Evolutionary conservation across 2,113 vertebrate genomes (phyloP), one percentile per base, ranked within the genome.

Genomic region (Tretioscincus oriximinensis): DNA sequence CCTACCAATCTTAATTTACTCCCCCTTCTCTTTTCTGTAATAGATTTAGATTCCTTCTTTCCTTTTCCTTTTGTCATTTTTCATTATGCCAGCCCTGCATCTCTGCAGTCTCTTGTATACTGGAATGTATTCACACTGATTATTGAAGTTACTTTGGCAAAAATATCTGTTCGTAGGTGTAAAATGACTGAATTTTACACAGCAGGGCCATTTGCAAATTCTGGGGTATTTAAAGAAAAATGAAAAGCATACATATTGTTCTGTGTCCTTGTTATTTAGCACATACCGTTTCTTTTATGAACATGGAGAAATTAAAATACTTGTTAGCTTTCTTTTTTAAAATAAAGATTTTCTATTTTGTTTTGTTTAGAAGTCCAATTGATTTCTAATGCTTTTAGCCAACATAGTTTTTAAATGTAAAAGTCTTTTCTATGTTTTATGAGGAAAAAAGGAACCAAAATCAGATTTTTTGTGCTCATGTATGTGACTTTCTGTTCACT

Each of bases 121-220:
- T 83, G 24, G 76, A 80, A 87, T 87, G 69, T 86, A 73, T 20
- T 80, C 83, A 80, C 83, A 81, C 82, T 83, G 87, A 91, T 88
- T 75, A 73, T 84, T 87, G 80, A 90, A 73, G 80, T 89, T 90
- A 90, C 35, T 85, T 78, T 81, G 75, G 82, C 75, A 73, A 78
- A 28, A 21, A 14, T 61, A 28, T 47, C 63, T 35, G 77, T 80
- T 85, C 78, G 70, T 26, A 78, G 65, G 73, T 65, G 81, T 80
- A 76, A 88, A 83, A 89, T 85, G 89, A 91, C 66, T 85, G 73
- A 47, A 84, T 81, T 84, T 88, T 84, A 76, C 81, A 76, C 82
- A 85, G 74, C 81, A 79, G 85, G 83, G 66, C 88, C 89, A 90
- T 91, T 88, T 86, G 78, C 82, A 72, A 14, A 60, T 88, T 87